These are phyloP conservation scores for Sylvia atricapilla DNA, from an alignment of 2,113 vertebrate genomes.

Conservation along the genomic window DNA sequence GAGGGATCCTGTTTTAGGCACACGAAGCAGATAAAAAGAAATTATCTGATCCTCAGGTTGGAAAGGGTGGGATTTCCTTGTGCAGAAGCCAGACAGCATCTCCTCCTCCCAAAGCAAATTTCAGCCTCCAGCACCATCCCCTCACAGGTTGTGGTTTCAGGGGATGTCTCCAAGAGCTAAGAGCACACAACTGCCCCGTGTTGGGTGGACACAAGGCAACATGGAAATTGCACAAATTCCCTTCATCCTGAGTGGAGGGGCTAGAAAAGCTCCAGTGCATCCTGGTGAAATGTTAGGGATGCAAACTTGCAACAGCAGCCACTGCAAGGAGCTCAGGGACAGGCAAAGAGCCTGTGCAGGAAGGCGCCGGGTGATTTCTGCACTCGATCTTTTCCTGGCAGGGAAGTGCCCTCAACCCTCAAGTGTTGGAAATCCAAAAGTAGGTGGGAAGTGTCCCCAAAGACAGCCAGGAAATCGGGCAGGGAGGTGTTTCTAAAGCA, in stretches of 20 bases:
- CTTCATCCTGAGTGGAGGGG: background rate
- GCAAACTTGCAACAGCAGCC: background rate
- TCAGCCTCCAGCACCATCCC: background rate
- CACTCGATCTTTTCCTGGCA: background rate
- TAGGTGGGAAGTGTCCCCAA: background rate
- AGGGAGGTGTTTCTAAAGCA: background rate
- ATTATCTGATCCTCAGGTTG: background rate
- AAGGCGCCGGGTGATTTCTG: rapidly evolving
- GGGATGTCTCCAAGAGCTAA: background rate
- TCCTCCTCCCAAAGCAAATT: background rate
- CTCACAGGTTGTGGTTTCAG: background rate
- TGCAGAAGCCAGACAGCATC: background rate
- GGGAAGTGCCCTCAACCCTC: background rate
- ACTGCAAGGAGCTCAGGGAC: background rate
- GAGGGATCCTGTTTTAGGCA: constrained; percentile 5
- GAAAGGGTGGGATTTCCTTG: background rate
- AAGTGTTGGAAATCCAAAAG: background rate
- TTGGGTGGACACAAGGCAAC: background rate
- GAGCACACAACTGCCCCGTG: rapidly evolving
- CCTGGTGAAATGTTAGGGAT: rapidly evolving
- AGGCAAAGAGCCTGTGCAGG: background rate
- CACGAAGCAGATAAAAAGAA: background rate
- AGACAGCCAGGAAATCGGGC: background rate
- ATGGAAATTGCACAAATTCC: background rate
- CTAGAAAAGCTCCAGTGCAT: background rate